A percentile compares a stretch with the other conserved stretches of the same genome.
phyloP scores from a whole-genome alignment of 2,888 invertebrate genomes.

The Drosophila leonis region DNA sequence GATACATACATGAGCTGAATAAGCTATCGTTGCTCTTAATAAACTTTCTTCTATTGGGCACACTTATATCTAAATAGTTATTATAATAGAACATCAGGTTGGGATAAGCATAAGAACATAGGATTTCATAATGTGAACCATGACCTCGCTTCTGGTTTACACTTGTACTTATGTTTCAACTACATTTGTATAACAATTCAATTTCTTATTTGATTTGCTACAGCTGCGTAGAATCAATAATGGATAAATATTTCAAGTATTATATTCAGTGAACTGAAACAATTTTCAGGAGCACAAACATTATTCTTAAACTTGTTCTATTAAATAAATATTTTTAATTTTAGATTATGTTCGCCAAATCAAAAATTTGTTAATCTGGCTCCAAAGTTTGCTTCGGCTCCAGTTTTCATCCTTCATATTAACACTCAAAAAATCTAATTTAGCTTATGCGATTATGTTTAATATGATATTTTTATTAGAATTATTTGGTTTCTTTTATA shows the following conservation, averaged over 20 bases:
- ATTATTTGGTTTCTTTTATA: background rate
- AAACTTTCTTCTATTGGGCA: slow-evolving; percentile 9
- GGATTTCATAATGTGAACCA: too few species aligned
- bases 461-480: background rate
- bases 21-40: slow-evolving; percentile 11
- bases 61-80: background rate
- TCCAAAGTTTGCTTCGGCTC: background rate
- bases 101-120: too few species aligned
- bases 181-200: background rate
- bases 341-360: background rate
- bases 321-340: too few species aligned
- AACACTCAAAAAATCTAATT: background rate
- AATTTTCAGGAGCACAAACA: background rate
- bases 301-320: background rate
- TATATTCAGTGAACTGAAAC: background rate
- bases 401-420: background rate
- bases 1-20: slow-evolving; percentile 5
- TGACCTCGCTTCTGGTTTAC: background rate
- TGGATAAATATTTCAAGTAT: background rate
- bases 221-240: background rate
- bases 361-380: background rate
- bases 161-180: background rate
- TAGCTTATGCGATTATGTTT: background rate
- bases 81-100: background rate
- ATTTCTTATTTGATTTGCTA: background rate